Base-by-base conservation (phyloP, 1,140 invertebrate species). In the Stegodyphus mimosarum region DNA sequence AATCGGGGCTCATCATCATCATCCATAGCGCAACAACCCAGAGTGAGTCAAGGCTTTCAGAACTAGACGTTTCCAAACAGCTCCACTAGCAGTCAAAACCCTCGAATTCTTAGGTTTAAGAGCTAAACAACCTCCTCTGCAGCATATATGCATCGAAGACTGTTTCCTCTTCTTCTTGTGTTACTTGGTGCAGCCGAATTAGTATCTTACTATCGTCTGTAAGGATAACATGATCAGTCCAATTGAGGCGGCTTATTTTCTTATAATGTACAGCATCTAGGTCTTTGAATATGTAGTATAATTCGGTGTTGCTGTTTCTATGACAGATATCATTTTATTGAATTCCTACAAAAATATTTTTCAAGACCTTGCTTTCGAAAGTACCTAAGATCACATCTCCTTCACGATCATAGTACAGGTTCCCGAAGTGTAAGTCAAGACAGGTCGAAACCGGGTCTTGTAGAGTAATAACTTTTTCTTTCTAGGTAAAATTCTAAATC, bases 321-420 rank as follows among this genome's bases (percentile, higher is more conserved):
- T n/a, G 9, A 5, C 50, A 74, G 15, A 18, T 13, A 74, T 1
- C 51, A 74, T 74, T 53, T 18, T 33, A 7, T 5, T 74, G 51
- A 10, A 74, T 60, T 17, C 52, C 72, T 74, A 7, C 52, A 5
- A 74, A 74, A 60, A 74, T 11, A 74, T 52, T 55, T 55, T 10
- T 74, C n/a, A 74, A 52, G 10, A 74, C 51, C 13, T 49, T 13
- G 2, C 55, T 1, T 60, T 5, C 55, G 5, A 60, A 60, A 1
- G 55, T 15, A 60, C 15, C 9, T 5, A 60, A 60, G 33, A 10
- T 53, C 6, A 1, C 1, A 53, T 18, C n/a, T 74, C 72, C 13
- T 55, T 74, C n/a, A 15, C 49, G 10, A 15, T 74, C 72, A 74
- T 53, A 55, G 52, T 33, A 50, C 52, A 53, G 2, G 52, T 55